Conservation (phyloP, 2,888 invertebrate genomes). For the Tryphoninae sp. region DNA sequence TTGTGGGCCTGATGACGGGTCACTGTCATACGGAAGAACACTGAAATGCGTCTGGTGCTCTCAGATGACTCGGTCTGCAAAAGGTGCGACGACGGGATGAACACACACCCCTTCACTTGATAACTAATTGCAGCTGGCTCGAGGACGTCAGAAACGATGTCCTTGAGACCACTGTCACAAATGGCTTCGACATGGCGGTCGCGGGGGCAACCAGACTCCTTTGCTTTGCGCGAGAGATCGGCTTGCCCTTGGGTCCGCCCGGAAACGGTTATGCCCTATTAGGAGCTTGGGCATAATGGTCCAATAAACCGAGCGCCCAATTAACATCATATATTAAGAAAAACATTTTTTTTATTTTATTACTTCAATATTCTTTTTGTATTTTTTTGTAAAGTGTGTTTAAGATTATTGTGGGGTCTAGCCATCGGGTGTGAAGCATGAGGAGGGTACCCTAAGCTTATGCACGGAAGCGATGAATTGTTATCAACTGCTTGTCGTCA, state of each 20-base stretch:
- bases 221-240: slow-evolving; percentile 13
- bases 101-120: slow-evolving; percentile 19
- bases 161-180: background rate
- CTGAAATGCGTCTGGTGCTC: slow-evolving; percentile 2
- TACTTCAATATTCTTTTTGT: too few species aligned
- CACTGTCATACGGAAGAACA: slow-evolving; percentile 34
- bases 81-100: slow-evolving; percentile 18
- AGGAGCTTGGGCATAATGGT: slow-evolving; percentile 21
- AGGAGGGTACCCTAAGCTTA: too few species aligned
- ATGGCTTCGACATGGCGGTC: background rate
- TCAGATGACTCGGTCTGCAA: background rate
- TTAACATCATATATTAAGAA: background rate
- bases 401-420: too few species aligned
- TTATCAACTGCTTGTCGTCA: too few species aligned
- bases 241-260: background rate
- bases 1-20: slow-evolving; percentile 26
- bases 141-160: slow-evolving; percentile 12
- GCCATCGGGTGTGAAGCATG: too few species aligned
- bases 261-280: background rate
- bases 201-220: slow-evolving; percentile 15
- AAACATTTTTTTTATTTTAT: too few species aligned
- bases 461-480: too few species aligned
- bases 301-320: background rate
- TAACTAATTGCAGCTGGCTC: slow-evolving; percentile 22
- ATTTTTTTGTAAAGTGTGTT: too few species aligned